Conservation (phyloP, 2,888 invertebrate genomes). For the Prostheceraeus crozeri region DNA sequence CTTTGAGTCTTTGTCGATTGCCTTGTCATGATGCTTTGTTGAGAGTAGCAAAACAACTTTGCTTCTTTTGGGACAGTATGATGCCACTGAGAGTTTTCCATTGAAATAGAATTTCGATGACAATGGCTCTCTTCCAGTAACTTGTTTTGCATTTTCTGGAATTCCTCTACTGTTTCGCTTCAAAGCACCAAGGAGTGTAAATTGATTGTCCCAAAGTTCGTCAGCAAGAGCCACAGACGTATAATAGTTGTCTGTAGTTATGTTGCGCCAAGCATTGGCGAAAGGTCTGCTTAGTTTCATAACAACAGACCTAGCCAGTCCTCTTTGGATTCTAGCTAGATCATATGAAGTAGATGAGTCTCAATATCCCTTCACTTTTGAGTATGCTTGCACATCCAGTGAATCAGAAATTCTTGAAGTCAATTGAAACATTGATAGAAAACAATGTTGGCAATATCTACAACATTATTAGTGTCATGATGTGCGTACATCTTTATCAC, state of each 20-base stretch:
- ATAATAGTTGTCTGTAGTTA: slow-evolving; percentile 21
- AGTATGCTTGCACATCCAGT: too few relatives aligned
- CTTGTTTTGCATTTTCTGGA: slow-evolving; percentile 17
- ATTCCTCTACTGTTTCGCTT: slow-evolving; percentile 18
- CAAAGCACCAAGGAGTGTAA: slow-evolving; percentile 8
- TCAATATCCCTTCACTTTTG: too few relatives aligned
- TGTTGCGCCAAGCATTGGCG: slow-evolving; percentile 15
- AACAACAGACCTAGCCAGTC: slow-evolving; percentile 13
- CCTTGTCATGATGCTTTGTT: slow-evolving; percentile 15
- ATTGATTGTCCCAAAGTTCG: slow-evolving; percentile 2
- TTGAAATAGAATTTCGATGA: slow-evolving; percentile 22
- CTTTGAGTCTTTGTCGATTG: slow-evolving; percentile 18
- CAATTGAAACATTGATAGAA: too few relatives aligned
- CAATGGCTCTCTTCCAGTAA: not conserved
- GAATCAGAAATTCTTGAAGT: too few relatives aligned
- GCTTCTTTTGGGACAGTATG: slow-evolving; percentile 18
- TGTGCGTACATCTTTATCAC: too few relatives aligned
- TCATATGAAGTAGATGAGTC: too few relatives aligned
- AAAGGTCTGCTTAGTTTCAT: not conserved
- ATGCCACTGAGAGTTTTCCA: slow-evolving; percentile 12
- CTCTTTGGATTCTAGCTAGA: too few relatives aligned
- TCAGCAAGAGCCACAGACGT: slow-evolving; percentile 18
- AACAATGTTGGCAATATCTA: too few relatives aligned
- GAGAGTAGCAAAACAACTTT: slow-evolving; percentile 16
- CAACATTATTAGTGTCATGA: too few relatives aligned